These are phyloP conservation scores for Microvelia longipes DNA, from an alignment of 1,140 invertebrate species.

Conservation along the genomic window DNA sequence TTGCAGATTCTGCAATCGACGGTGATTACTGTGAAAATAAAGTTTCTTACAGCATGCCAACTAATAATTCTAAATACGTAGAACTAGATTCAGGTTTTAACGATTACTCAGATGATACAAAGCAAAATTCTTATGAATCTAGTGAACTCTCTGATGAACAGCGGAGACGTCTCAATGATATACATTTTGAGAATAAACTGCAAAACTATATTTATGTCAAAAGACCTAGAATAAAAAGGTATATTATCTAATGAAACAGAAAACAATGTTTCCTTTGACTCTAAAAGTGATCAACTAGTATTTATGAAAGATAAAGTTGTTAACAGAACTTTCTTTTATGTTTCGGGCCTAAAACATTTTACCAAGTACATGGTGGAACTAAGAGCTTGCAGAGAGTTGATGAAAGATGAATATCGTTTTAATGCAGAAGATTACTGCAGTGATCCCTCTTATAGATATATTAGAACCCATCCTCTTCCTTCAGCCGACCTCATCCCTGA, in stretches of 20 bases:
- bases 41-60: neutral
- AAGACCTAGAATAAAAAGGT: neutral
- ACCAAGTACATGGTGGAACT: slow-evolving; percentile 51
- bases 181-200: neutral
- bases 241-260: neutral
- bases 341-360: slow-evolving; percentile 57
- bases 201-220: neutral
- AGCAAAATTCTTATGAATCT: neutral
- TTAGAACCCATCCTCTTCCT: slow-evolving; percentile 14
- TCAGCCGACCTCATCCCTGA: slow-evolving; percentile 17
- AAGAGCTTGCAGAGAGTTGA: slow-evolving; percentile 48
- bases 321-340: too few species aligned
- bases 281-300: too few species aligned
- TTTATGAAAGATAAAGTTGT: too few species aligned
- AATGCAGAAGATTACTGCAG: slow-evolving; percentile 15
- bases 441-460: slow-evolving; percentile 12
- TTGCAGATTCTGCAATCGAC: slow-evolving; percentile 16
- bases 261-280: too few species aligned
- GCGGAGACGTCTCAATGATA: neutral
- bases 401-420: slow-evolving; percentile 18
- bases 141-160: neutral
- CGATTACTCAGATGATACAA: neutral
- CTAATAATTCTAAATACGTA: neutral
- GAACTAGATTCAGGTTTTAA: neutral
- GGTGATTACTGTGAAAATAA: neutral